Evolutionary conservation across 1,140 invertebrate genomes (phyloP), one percentile per base, ranked within the genome.

Genomic region (Chelonus insularis): DNA sequence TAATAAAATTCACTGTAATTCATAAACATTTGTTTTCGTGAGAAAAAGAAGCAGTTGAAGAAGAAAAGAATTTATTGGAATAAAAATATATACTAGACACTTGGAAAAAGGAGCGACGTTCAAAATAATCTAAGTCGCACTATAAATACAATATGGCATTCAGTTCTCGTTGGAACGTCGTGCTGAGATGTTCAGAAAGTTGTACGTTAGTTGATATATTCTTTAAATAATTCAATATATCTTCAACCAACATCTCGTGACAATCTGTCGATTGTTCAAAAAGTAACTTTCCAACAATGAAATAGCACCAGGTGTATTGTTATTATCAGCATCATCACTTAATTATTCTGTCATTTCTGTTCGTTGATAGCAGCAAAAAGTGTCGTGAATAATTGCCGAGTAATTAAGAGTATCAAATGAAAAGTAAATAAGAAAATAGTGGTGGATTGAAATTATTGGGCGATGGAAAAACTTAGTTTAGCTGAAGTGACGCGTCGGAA

Each of bases 131-230:
- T 68, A 60, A 74, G 70, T 76, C 61, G 68, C 72, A 80, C 79
- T 82, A 82, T 80, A 82, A 82, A 82, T 82, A 82, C 78, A 80
- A 82, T 77, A 71, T 74, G 75, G 75, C 74, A 79, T 73, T 80
- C 78, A 80, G 79, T 82, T 63, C 72, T 71, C 69, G 71, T 72
- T 73, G 71, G 72, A 62, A 64, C 78, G 74, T 78, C 76, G 76
- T 68, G 41, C 16, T 20, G 39, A 55, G 75, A 80, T 78, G 79
- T 68, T 76, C 71, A 68, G 73, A 74, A 72, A 70, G 60, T 70
- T 58, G 50, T 61, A 63, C 56, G 66, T 64, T 60, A 43, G 43
- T 67, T n/a, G n/a, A n/a, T n/a, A n/a, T 52, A 60, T 8, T 34
- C 34, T 25, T 41, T 20, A 21, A 32, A 48, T 21, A 43, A 63